Base-by-base conservation (phyloP, 2,797 vertebrate genomes). In the Aselliscus stoliczkanus region DNA sequence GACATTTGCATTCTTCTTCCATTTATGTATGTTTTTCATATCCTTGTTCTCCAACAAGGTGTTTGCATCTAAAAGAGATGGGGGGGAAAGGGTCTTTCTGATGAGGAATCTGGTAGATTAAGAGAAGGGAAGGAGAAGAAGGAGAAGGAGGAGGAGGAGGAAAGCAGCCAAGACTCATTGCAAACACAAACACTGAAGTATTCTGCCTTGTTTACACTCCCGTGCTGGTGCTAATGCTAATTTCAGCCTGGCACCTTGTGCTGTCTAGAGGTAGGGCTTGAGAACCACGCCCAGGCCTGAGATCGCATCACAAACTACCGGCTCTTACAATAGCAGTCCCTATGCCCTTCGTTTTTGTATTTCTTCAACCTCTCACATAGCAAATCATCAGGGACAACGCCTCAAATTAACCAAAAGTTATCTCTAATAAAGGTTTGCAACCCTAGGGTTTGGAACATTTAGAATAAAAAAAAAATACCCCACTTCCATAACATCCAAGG, bases 281-380 rank as follows among this genome's bases (percentile, higher is more conserved):
- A 82, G 54, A 80, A 47, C 96, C 97, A 94, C 97, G 97, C 97
- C 97, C 96, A 95, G 86, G 96, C 93, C 96, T 97, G 97, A 84
- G 96, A 97, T 95, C 60, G 84, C 94, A 94, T 96, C 96, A 56
- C 94, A 93, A 96, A 96, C 97, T 75, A 96, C 94, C 70, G 85
- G 87, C 96, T 97, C 96, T 96, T 94, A 90, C 4, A 97, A 93
- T 90, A 96, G 93, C 75, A 96, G 93, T 95, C 95, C 62, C 60
- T 77, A 14, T 27, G 42, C 80, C 27, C 44, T 65, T 83, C 56
- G 84, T 89, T 80, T 95, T 90, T 88, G 29, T 65, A 31, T 87
- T 86, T 97, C 44, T 88, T 87, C 67, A 84, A 70, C 52, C 62
- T 58, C 75, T 72, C 76, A 96, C 95, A 93, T 65, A 84, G 77